Evolutionary conservation across 2,113 vertebrate species (phyloP).

Genomic region (Xenus cinereus): DNA sequence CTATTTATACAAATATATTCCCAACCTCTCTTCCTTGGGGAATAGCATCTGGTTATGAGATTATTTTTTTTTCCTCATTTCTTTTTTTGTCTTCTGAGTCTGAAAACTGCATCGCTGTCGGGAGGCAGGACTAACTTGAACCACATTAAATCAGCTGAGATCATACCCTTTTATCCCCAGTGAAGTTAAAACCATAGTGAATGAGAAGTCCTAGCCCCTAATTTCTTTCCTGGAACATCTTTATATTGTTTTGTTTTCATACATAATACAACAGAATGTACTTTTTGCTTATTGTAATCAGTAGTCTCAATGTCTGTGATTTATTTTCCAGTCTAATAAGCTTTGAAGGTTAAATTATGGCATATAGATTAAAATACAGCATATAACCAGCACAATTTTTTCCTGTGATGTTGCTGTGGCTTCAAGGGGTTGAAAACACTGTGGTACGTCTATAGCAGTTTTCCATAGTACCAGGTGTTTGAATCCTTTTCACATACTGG

Average conservation of each 20-base stretch:
- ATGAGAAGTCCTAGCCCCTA: neutral
- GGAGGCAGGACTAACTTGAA: neutral
- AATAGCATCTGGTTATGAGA: neutral
- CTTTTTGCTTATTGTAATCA: conserved; percentile 20
- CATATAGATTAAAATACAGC: neutral
- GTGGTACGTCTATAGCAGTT: neutral
- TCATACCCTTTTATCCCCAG: neutral
- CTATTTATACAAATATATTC: neutral
- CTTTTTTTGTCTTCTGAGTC: neutral
- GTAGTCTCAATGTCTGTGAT: neutral
- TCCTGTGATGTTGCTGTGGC: neutral
- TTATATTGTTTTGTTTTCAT: neutral
- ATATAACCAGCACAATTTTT: neutral
- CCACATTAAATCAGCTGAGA: neutral
- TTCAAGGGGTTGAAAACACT: neutral
- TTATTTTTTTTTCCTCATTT: neutral
- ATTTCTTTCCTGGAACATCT: neutral
- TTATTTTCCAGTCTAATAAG: neutral
- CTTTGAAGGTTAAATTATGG: neutral
- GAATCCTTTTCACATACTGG: neutral
- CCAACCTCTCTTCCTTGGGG: neutral
- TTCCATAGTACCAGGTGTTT: neutral
- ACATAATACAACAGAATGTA: neutral
- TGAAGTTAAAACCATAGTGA: neutral
- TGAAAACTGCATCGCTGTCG: neutral